Evolutionary conservation across 92 coral and sea anemone species (phyloP).

Genomic region (Parazoanthus atlanticus): DNA sequence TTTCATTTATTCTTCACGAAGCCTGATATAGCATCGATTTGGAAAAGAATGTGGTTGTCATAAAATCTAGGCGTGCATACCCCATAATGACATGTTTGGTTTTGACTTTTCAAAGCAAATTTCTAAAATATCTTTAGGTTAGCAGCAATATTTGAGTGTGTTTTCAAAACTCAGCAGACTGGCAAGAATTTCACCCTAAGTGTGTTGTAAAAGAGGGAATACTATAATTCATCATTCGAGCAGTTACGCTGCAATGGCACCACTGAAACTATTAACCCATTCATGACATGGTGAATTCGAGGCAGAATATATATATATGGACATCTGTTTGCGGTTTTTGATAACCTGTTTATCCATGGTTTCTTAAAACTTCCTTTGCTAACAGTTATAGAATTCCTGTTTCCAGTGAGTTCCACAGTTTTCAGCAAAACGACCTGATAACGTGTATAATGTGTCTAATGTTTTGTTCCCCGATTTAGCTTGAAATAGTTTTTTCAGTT

Average conservation of each 20-base stretch:
- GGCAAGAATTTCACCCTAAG: not conserved
- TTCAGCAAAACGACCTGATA: not conserved
- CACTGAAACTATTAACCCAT: not conserved
- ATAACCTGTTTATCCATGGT: not conserved
- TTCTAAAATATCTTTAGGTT: not conserved
- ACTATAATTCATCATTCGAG: not conserved
- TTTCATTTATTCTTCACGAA: not conserved
- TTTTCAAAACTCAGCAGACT: not conserved
- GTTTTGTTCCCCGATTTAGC: not conserved
- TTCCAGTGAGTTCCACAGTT: not conserved
- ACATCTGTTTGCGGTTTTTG: slow-evolving; percentile 23
- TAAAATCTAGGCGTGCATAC: not conserved
- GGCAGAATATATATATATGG: too few relatives aligned
- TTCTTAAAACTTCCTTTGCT: slow-evolving; percentile 28
- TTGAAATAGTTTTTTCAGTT: not conserved
- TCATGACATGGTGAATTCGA: not conserved
- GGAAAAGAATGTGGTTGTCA: not conserved
- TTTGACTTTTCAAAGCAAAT: not conserved
- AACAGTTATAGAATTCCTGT: not conserved
- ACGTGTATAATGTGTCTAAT: not conserved
- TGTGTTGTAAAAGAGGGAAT: not conserved
- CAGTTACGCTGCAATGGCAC: not conserved
- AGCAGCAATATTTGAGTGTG: not conserved
- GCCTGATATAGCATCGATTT: not conserved
- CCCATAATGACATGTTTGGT: not conserved